These are phyloP conservation scores for Caranx melampygus DNA, from an alignment of 2,113 vertebrate species.

Conservation along the genomic window DNA sequence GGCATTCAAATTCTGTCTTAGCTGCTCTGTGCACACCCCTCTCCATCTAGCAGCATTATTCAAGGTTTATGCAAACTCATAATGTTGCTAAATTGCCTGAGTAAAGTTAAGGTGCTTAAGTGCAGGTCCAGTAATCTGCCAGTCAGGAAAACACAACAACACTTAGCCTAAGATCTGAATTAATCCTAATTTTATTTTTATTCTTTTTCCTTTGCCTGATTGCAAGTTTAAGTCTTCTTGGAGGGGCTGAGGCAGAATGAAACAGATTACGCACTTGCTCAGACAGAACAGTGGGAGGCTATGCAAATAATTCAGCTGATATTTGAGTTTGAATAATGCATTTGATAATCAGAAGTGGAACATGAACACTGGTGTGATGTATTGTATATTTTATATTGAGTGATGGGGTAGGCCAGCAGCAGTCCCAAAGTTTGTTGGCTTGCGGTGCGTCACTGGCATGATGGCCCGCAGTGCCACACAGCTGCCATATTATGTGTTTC, in stretches of 20 bases:
- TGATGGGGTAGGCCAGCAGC: slow-evolving; percentile 64
- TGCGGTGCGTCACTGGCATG: slow-evolving; percentile 10
- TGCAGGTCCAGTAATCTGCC: slow-evolving; percentile 46
- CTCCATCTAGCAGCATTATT: slow-evolving; percentile 36
- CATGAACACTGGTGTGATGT: slow-evolving; percentile 59
- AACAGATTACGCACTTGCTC: slow-evolving; percentile 38
- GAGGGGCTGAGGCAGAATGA: slow-evolving; percentile 8
- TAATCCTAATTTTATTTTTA: slow-evolving; percentile 45
- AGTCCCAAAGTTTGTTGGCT: slow-evolving; percentile 52
- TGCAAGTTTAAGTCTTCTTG: slow-evolving; percentile 27
- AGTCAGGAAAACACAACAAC: slow-evolving; percentile 59
- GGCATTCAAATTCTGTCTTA: slow-evolving; percentile 22
- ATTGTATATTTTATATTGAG: slow-evolving; percentile 65
- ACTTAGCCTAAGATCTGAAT: slow-evolving; percentile 44
- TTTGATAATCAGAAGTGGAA: slow-evolving; percentile 73
- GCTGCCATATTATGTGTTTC: background rate
- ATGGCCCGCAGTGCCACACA: slow-evolving; percentile 30
- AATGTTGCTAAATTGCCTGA: slow-evolving; percentile 53
- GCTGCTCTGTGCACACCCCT: slow-evolving; percentile 6
- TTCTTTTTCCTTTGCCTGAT: slow-evolving; percentile 46
- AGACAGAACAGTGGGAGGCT: slow-evolving; percentile 47
- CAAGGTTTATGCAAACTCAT: slow-evolving; percentile 57
- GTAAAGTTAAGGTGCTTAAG: slow-evolving; percentile 56
- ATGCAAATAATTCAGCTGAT: slow-evolving; percentile 65
- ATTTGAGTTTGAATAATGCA: slow-evolving; percentile 72